Conservation (phyloP, 2,113 vertebrate species). For the Himantopus leucocephalus region DNA sequence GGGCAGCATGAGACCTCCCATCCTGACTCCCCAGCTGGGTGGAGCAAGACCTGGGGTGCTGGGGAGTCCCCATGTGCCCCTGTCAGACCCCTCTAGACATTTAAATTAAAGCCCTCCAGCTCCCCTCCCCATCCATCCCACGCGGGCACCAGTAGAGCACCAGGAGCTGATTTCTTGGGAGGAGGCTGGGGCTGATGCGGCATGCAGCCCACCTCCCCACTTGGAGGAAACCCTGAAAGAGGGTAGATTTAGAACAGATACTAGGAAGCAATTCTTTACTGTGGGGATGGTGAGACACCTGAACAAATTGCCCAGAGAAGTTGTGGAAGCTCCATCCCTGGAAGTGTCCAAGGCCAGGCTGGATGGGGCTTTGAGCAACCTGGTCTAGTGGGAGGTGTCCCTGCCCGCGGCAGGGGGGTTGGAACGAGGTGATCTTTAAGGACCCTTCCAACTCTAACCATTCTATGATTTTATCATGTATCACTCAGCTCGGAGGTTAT, state of each 20-base stretch:
- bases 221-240: background rate
- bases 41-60: rapidly evolving
- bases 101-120: background rate
- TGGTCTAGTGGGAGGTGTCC: background rate
- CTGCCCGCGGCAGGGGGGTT: background rate
- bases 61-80: rapidly evolving
- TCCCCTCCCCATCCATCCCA: background rate
- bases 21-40: background rate
- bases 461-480: background rate
- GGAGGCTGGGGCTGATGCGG: background rate
- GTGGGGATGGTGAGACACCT: background rate
- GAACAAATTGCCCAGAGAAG: background rate
- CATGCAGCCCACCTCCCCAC: background rate
- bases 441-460: background rate
- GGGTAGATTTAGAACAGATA: background rate
- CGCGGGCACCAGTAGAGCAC: background rate
- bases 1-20: background rate
- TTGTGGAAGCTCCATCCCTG: background rate
- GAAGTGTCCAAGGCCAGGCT: background rate
- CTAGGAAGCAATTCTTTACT: background rate
- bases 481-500: background rate
- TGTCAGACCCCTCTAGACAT: background rate
- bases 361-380: background rate
- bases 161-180: background rate
- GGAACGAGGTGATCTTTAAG: background rate